These are phyloP conservation scores for Poecilus cupreus DNA, from an alignment of 2,888 invertebrate genomes.

Conservation along the genomic window DNA sequence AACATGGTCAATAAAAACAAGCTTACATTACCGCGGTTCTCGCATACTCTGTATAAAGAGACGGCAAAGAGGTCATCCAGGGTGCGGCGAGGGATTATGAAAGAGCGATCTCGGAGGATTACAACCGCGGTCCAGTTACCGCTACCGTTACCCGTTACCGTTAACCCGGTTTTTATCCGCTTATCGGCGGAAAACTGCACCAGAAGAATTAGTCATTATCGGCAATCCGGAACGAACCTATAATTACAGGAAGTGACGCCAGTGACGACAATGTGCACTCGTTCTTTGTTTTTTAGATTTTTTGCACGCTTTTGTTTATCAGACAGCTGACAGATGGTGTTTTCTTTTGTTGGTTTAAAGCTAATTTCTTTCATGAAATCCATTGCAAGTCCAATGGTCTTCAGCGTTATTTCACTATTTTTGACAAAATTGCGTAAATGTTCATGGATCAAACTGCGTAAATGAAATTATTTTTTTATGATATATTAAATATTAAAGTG, in stretches of 20 bases:
- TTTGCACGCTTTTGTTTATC: neutral
- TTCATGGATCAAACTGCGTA: too few relatives aligned
- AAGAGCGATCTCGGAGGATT: slow-evolving; percentile 29
- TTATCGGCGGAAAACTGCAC: slow-evolving; percentile 17
- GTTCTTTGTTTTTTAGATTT: neutral
- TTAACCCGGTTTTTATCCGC: slow-evolving; percentile 21
- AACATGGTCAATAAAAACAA: slow-evolving; percentile 5
- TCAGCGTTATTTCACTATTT: too few relatives aligned
- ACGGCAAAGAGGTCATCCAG: neutral
- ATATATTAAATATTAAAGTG: too few relatives aligned
- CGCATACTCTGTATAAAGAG: neutral
- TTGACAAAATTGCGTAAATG: too few relatives aligned
- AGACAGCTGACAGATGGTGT: neutral
- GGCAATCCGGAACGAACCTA: slow-evolving; percentile 33
- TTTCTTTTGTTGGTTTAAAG: neutral
- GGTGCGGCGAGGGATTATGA: neutral
- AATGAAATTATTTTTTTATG: too few relatives aligned
- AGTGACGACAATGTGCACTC: neutral
- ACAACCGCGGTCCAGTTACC: slow-evolving; percentile 22
- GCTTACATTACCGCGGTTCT: neutral
- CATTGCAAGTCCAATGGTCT: too few relatives aligned
- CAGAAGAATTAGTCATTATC: slow-evolving; percentile 44
- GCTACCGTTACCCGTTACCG: neutral
- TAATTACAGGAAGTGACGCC: slow-evolving; percentile 25
- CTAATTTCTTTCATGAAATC: neutral